Conservation (phyloP, 2,113 vertebrate species). For the Saimiri boliviensis region DNA sequence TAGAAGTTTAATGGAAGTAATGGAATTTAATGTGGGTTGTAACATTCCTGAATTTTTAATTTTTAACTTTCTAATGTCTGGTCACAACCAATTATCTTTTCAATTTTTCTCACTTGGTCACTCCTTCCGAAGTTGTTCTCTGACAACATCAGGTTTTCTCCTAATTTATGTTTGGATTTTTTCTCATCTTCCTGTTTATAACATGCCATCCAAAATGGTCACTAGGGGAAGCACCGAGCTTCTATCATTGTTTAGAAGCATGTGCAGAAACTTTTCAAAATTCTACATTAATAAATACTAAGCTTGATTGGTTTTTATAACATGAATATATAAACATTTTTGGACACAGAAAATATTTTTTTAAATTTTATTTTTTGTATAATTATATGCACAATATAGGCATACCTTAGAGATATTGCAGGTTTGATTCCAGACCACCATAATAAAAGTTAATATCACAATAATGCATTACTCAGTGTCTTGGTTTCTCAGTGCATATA, state of each 20-base stretch:
- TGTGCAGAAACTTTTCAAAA: not conserved
- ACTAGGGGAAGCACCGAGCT: not conserved
- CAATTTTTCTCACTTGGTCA: not conserved
- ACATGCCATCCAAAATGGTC: not conserved
- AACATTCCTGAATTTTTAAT: not conserved
- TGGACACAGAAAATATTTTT: not conserved
- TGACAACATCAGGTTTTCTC: not conserved
- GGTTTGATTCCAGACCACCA: not conserved
- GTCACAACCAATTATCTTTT: not conserved
- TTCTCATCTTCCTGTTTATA: not conserved
- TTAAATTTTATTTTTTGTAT: not conserved
- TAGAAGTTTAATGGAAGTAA: not conserved
- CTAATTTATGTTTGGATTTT: not conserved
- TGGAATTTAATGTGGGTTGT: not conserved
- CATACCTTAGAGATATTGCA: not conserved
- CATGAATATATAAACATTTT: not conserved
- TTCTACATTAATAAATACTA: not conserved
- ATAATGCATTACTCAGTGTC: not conserved
- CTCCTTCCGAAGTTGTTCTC: not conserved
- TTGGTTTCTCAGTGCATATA: not conserved
- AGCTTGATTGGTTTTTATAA: not conserved
- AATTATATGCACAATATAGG: not conserved
- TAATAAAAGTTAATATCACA: not conserved
- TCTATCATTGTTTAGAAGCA: not conserved
- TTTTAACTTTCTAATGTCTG: not conserved